phyloP scores from a whole-genome alignment of 2,888 invertebrate genomes.

The Agonum fuliginosum region DNA sequence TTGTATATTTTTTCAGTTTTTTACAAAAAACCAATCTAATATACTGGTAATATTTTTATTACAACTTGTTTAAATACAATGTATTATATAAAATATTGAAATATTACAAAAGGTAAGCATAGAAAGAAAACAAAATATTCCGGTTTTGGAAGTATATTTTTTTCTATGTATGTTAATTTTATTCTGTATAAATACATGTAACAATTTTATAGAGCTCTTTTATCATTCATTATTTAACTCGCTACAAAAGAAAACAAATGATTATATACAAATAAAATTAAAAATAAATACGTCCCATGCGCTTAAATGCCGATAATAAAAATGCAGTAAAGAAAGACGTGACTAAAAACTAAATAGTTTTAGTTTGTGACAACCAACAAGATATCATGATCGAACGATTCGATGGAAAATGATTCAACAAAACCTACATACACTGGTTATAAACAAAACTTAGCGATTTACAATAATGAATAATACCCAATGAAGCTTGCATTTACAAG shows the following conservation, averaged over 20 bases:
- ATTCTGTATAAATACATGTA: slow-evolving; percentile 66
- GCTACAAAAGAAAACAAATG: slow-evolving; percentile 63
- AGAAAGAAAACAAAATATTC: slow-evolving; percentile 42
- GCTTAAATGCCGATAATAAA: slow-evolving; percentile 65
- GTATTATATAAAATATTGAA: slow-evolving; percentile 44
- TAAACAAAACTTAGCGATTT: slow-evolving; percentile 66
- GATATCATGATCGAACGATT: slow-evolving; percentile 40
- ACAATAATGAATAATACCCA: slow-evolving; percentile 70
- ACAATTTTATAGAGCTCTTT: slow-evolving; percentile 63
- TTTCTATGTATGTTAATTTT: slow-evolving; percentile 66
- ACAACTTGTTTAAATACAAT: slow-evolving; percentile 44
- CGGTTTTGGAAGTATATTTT: slow-evolving; percentile 61
- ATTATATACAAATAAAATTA: slow-evolving; percentile 61
- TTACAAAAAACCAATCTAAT: not conserved
- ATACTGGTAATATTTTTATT: slow-evolving; percentile 23
- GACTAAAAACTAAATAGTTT: slow-evolving; percentile 47
- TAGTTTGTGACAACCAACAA: slow-evolving; percentile 54
- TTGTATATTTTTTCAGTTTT: too few species aligned
- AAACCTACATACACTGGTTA: slow-evolving; percentile 59
- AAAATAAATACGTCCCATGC: slow-evolving; percentile 63
- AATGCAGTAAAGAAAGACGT: slow-evolving; percentile 62
- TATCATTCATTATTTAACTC: slow-evolving; percentile 65
- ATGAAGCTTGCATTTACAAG: slow-evolving; percentile 59
- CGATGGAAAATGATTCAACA: slow-evolving; percentile 49
- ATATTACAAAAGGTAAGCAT: slow-evolving; percentile 30